Percentiles rank a stretch among this genome's conserved stretches.
phyloP scores from a whole-genome alignment of 1,140 invertebrate species.

The Drosophila murphyi region DNA sequence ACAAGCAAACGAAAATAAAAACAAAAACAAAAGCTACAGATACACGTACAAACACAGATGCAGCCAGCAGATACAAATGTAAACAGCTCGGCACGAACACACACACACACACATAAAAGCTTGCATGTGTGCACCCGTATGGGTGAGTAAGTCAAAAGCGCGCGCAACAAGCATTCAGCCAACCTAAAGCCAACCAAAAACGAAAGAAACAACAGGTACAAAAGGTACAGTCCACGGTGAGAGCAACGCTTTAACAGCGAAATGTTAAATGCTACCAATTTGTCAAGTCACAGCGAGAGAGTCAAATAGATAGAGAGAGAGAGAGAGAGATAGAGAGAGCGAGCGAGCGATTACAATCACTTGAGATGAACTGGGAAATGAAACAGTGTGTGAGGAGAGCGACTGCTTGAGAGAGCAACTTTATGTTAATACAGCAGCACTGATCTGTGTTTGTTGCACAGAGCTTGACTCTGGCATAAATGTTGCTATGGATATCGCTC shows the following conservation, averaged over 20 bases:
- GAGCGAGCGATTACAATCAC: neutral
- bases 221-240: constrained; percentile 74
- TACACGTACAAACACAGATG: constrained; percentile 50
- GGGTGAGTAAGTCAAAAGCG: constrained; percentile 62
- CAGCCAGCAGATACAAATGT: constrained; percentile 55
- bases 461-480: too few species aligned
- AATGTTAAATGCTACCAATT: constrained; percentile 20
- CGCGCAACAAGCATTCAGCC: constrained; percentile 72
- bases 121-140: constrained; percentile 5
- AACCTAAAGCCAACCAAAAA: constrained; percentile 51
- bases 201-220: constrained; percentile 70
- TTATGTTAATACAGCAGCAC: too few species aligned
- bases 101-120: neutral
- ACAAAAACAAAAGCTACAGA: constrained; percentile 30
- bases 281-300: constrained; percentile 16
- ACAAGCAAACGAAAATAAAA: constrained; percentile 59
- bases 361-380: neutral
- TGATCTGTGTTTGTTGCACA: too few species aligned
- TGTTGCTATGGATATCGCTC: neutral
- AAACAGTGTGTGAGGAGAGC: neutral
- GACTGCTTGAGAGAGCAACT: neutral
- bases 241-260: constrained; percentile 23
- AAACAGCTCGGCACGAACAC: constrained; percentile 56
- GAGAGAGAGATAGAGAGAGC: constrained; percentile 21
- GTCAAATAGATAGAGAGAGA: constrained; percentile 21